A percentile compares a stretch with the other conserved stretches of the same genome.
Evolutionary conservation across 2,113 vertebrate species (phyloP).

Genomic region (Paramisgurnus dabryanus): DNA sequence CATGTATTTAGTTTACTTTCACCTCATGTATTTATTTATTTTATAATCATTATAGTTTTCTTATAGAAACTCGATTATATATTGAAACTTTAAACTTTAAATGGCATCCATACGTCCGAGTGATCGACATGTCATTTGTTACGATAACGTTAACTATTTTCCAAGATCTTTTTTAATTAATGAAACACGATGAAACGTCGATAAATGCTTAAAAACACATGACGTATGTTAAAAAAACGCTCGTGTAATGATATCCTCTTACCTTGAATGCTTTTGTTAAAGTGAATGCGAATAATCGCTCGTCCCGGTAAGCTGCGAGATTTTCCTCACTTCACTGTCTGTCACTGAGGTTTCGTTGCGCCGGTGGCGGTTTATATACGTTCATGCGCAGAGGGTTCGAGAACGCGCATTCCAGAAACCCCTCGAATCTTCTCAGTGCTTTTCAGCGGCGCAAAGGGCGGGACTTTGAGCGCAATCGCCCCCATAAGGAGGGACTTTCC

Average conservation of each 20-base stretch:
- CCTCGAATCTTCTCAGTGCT: conserved; percentile 67
- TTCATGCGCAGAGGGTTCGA: conserved; percentile 57
- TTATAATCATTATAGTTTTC: neutral
- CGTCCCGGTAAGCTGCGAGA: neutral
- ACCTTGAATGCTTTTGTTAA: neutral
- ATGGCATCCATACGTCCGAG: neutral
- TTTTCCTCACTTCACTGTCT: neutral
- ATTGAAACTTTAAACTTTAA: neutral
- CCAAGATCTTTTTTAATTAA: neutral
- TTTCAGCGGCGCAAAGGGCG: neutral
- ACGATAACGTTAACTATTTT: too few species aligned
- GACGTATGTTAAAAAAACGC: neutral
- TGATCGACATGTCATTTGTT: too few species aligned
- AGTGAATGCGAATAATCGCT: neutral
- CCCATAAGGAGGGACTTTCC: neutral
- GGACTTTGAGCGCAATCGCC: neutral
- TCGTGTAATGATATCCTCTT: neutral
- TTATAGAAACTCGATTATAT: neutral
- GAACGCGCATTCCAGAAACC: conserved; percentile 69
- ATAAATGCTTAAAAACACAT: neutral
- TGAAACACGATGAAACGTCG: neutral
- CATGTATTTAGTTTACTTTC: neutral
- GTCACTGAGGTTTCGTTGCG: neutral
- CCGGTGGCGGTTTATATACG: conserved; percentile 53
- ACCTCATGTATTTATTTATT: neutral